phyloP scores from a whole-genome alignment of 2,888 invertebrate genomes.

The Tetrapedia diversipes region DNA sequence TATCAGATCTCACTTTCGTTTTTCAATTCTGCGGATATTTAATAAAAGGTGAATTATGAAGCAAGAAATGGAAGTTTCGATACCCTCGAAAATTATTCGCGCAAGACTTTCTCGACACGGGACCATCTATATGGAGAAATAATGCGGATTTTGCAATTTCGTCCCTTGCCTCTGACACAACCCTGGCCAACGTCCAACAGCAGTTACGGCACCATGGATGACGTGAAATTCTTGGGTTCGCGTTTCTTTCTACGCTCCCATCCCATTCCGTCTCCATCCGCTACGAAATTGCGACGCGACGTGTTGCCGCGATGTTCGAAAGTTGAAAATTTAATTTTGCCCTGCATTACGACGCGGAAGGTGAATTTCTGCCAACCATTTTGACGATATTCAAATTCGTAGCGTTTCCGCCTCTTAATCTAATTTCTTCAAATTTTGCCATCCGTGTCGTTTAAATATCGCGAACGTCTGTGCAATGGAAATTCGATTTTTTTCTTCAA shows the following conservation, averaged over 20 bases:
- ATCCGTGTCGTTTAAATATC: neutral
- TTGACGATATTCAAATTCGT: neutral
- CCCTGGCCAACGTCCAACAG: conserved; percentile 22
- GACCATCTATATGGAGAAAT: conserved; percentile 22
- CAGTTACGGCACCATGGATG: conserved; percentile 8
- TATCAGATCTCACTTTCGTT: neutral
- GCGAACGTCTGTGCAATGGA: too few relatives aligned
- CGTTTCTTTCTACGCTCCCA: conserved; percentile 14
- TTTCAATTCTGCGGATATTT: neutral
- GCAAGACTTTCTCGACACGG: neutral
- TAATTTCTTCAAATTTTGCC: neutral
- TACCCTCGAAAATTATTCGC: neutral
- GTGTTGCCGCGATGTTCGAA: neutral
- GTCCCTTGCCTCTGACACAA: conserved; percentile 15
- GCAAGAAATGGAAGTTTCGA: neutral
- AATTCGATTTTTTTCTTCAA: too few relatives aligned
- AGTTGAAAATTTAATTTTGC: neutral
- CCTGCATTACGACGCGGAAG: neutral
- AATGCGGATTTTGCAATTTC: conserved; percentile 34
- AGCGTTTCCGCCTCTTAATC: neutral
- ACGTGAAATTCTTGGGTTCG: conserved; percentile 10
- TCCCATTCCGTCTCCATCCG: conserved; percentile 8
- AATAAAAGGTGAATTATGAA: neutral
- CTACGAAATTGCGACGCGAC: neutral
- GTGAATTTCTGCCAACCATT: neutral